These are phyloP conservation scores for Taphrorychus bicolor DNA, from an alignment of 2,888 invertebrate species.

Conservation along the genomic window DNA sequence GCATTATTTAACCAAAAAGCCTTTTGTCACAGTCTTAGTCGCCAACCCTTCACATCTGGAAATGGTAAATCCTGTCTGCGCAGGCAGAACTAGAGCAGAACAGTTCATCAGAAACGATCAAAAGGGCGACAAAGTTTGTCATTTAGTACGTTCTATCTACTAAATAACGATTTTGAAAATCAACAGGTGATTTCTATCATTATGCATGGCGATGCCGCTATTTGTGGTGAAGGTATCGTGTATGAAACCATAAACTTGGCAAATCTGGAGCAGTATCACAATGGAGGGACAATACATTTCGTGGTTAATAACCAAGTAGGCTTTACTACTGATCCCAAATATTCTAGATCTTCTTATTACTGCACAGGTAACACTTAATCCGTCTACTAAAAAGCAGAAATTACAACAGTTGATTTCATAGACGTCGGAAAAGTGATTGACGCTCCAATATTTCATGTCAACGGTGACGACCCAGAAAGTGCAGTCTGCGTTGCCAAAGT, in stretches of 20 bases:
- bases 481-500: constrained; percentile 90
- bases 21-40: constrained; percentile 83
- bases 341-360: constrained; percentile 85
- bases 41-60: constrained; percentile 94
- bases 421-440: constrained; percentile 92
- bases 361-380: constrained; percentile 74
- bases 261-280: constrained; percentile 91
- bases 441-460: constrained; percentile 93
- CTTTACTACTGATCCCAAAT: constrained; percentile 90
- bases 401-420: constrained; percentile 49
- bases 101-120: constrained; percentile 93
- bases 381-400: background rate
- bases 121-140: constrained; percentile 84
- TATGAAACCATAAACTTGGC: constrained; percentile 95
- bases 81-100: constrained; percentile 93
- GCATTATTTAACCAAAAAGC: constrained; percentile 90
- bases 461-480: constrained; percentile 90
- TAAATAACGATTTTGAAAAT: background rate
- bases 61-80: constrained; percentile 91
- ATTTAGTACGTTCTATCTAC: background rate
- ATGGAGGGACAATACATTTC: constrained; percentile 92
- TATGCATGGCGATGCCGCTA: constrained; percentile 94
- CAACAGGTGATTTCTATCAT: constrained; percentile 91
- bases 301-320: constrained; percentile 97
- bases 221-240: constrained; percentile 94